A percentile compares a stretch with the other conserved stretches of the same genome.
Evolutionary conservation across 2,113 vertebrate genomes (phyloP).

Genomic region (Stigmatopora argus): DNA sequence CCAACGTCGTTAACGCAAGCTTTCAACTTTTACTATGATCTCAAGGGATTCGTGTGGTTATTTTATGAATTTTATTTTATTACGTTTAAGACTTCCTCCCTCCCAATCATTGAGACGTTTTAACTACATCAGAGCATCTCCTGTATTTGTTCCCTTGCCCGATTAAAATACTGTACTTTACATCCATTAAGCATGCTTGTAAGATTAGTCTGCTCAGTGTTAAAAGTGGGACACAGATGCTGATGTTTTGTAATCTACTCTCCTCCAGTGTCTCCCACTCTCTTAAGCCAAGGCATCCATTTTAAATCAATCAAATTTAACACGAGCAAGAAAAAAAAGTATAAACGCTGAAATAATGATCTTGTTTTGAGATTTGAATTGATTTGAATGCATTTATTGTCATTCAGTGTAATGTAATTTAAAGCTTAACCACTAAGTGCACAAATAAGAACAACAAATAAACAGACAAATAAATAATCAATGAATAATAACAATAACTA

Average conservation of each 20-base stretch:
- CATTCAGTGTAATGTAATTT: no score
- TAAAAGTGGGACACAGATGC: conserved; percentile 12
- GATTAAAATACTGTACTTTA: neutral
- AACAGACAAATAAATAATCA: no score
- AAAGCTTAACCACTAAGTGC: no score
- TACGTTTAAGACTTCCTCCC: neutral
- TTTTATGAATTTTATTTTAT: neutral
- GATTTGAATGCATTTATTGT: no score
- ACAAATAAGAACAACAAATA: no score
- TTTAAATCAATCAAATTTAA: neutral
- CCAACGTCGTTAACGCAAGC: conserved; percentile 16
- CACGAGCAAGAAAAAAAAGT: neutral
- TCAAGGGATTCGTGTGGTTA: neutral
- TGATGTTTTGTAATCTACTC: conserved; percentile 17
- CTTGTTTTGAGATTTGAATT: neutral
- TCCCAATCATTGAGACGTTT: no score
- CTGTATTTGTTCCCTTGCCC: neutral
- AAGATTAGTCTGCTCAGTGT: conserved; percentile 2
- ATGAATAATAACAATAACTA: no score
- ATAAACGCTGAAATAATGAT: neutral
- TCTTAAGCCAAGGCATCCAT: neutral
- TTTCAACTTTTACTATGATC: neutral
- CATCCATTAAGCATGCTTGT: neutral
- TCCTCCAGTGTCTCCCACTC: neutral
- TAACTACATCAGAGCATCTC: no score